Conservation (phyloP, 2,888 invertebrate genomes). For the Abscondita cerata region DNA sequence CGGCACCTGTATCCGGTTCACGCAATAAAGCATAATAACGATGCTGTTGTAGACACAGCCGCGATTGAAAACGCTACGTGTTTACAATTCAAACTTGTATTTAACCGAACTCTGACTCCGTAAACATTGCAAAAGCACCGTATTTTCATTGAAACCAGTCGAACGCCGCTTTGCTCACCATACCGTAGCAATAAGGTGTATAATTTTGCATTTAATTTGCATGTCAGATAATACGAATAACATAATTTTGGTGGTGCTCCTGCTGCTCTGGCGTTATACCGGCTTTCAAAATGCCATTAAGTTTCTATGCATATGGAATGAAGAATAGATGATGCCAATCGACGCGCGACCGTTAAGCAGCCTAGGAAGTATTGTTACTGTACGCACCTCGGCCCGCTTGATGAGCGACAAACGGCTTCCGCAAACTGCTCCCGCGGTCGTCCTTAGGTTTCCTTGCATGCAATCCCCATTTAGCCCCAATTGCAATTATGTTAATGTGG, state of each 20-base stretch:
- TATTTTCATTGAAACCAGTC: constrained; percentile 51
- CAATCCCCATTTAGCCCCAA: constrained; percentile 42
- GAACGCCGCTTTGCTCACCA: constrained; percentile 46
- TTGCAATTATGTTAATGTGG: constrained; percentile 48
- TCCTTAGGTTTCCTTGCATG: constrained; percentile 34
- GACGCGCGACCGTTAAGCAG: constrained; percentile 33
- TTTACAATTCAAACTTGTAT: constrained; percentile 50
- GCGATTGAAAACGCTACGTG: constrained; percentile 38
- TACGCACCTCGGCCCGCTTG: constrained; percentile 20
- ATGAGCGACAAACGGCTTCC: constrained; percentile 29
- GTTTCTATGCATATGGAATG: constrained; percentile 60
- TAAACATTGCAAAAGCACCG: constrained; percentile 50
- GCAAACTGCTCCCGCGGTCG: constrained; percentile 34
- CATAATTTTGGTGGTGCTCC: constrained; percentile 55
- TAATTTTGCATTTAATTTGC: constrained; percentile 60
- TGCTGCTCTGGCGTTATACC: constrained; percentile 51
- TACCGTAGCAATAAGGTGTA: constrained; percentile 57
- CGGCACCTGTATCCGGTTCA: constrained; percentile 36
- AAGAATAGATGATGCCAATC: constrained; percentile 51
- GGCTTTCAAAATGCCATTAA: constrained; percentile 58
- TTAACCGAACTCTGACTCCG: constrained; percentile 47
- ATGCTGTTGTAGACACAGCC: constrained; percentile 30
- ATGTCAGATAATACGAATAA: constrained; percentile 58
- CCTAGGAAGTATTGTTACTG: constrained; percentile 20
- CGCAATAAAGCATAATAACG: constrained; percentile 36